These are phyloP conservation scores for Saimiri boliviensis DNA, from an alignment of 2,113 vertebrate genomes.

Conservation along the genomic window DNA sequence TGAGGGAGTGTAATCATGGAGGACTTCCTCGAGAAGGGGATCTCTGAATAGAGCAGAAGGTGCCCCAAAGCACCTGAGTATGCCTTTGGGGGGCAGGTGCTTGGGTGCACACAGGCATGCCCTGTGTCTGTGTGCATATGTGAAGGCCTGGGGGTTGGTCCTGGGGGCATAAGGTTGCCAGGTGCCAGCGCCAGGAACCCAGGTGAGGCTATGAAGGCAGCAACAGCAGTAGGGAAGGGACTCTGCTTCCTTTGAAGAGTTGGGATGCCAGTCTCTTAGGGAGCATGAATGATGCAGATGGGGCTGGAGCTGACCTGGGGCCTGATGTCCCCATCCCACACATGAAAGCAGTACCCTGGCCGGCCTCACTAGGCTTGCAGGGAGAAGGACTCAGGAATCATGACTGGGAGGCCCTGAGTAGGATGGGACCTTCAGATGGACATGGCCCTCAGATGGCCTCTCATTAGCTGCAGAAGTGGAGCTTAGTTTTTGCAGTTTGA, in stretches of 20 bases:
- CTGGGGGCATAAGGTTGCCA: rapidly evolving
- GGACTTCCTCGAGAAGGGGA: not conserved
- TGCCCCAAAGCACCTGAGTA: not conserved
- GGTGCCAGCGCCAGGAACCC: not conserved
- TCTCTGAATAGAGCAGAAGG: not conserved
- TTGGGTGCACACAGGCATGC: no score
- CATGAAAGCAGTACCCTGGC: not conserved
- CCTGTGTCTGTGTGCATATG: rapidly evolving
- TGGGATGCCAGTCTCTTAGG: not conserved
- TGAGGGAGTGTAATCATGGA: not conserved
- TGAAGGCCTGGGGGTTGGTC: not conserved
- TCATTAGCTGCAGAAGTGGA: not conserved
- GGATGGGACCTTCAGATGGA: not conserved
- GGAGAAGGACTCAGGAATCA: not conserved
- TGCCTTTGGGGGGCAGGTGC: not conserved
- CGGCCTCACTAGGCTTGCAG: not conserved
- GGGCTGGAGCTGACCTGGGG: not conserved
- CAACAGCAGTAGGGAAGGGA: not conserved
- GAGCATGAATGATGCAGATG: not conserved
- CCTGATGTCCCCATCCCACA: not conserved
- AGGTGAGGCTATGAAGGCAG: no score
- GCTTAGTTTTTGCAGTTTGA: not conserved
- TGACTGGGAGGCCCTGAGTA: not conserved
- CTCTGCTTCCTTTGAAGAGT: not conserved
- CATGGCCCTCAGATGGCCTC: not conserved